phyloP scores from a whole-genome alignment of 1,140 invertebrate species.

The Lordiphosa collinella region DNA sequence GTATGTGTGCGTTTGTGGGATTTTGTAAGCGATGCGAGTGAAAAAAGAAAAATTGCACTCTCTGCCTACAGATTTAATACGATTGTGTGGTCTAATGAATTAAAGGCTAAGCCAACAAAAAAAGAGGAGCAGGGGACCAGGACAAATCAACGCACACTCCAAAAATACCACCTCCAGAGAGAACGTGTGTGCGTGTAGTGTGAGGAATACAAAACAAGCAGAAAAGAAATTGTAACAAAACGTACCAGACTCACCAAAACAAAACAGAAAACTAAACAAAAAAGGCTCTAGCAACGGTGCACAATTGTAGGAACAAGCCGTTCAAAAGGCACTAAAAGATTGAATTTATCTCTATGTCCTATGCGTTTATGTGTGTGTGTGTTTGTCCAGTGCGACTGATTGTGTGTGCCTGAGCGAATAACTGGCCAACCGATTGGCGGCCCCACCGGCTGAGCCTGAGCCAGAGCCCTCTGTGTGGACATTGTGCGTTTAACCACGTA shows the following conservation, averaged over 20 bases:
- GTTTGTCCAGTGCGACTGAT: constrained; percentile 26
- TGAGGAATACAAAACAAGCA: constrained; percentile 21
- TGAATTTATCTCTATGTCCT: constrained; percentile 50
- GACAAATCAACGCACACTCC: constrained; percentile 42
- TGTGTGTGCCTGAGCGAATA: constrained; percentile 46
- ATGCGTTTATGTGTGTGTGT: constrained; percentile 13
- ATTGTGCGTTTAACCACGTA: constrained; percentile 56
- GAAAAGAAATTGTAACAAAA: constrained; percentile 30
- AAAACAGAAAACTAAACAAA: constrained; percentile 11
- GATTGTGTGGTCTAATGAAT: constrained; percentile 60
- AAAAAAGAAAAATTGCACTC: constrained; percentile 42
- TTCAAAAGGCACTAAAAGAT: constrained; percentile 50
- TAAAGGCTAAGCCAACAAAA: constrained; percentile 47
- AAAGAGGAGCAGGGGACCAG: constrained; percentile 13
- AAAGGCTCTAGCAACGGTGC: constrained; percentile 22
- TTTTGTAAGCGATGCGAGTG: constrained; percentile 44
- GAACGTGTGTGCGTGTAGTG: background rate
- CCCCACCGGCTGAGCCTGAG: constrained; percentile 34
- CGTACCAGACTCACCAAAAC: constrained; percentile 36
- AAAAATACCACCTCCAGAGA: background rate
- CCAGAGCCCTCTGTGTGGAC: constrained; percentile 31
- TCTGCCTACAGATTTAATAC: constrained; percentile 48
- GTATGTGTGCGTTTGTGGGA: constrained; percentile 16
- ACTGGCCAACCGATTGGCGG: constrained; percentile 21
- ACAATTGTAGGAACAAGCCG: constrained; percentile 47